Conservation (phyloP, 2,797 vertebrate species). For the Sebastes vulpes region DNA sequence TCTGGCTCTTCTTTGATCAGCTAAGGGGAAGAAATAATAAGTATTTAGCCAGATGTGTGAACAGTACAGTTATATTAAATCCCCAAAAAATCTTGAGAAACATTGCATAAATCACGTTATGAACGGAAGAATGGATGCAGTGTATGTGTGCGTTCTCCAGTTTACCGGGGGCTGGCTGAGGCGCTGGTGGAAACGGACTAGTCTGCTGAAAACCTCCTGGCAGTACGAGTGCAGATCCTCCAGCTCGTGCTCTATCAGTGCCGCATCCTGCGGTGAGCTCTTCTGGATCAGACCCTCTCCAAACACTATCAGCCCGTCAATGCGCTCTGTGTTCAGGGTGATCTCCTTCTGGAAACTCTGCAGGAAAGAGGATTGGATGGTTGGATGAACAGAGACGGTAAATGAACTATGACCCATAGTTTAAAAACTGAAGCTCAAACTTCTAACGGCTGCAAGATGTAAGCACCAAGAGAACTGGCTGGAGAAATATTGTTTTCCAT, state of each 20-base stretch:
- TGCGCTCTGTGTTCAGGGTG: slow-evolving; percentile 92
- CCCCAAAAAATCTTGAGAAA: background rate
- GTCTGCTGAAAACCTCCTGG: slow-evolving; percentile 94
- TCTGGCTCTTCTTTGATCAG: slow-evolving; percentile 86
- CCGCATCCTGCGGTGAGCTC: slow-evolving; percentile 91
- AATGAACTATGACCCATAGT: background rate
- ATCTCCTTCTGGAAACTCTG: slow-evolving; percentile 97
- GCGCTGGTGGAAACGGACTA: slow-evolving; percentile 92
- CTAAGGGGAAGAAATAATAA: background rate
- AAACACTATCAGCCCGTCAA: slow-evolving; percentile 93
- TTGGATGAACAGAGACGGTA: background rate
- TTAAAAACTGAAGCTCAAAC: background rate
- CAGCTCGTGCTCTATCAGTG: slow-evolving; percentile 92
- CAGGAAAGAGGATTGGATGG: background rate
- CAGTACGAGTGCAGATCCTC: slow-evolving; percentile 95
- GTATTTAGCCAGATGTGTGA: background rate
- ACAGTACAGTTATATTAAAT: background rate
- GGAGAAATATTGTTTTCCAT: background rate
- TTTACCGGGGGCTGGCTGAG: slow-evolving; percentile 87
- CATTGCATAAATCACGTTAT: background rate
- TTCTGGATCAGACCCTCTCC: slow-evolving; percentile 94
- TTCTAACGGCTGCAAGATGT: background rate
- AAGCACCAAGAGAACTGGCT: background rate
- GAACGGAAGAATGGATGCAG: background rate
- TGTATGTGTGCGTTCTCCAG: slow-evolving; percentile 38